These are phyloP conservation scores for Castor canadensis DNA, from an alignment of 2,113 vertebrate genomes.

Conservation along the genomic window DNA sequence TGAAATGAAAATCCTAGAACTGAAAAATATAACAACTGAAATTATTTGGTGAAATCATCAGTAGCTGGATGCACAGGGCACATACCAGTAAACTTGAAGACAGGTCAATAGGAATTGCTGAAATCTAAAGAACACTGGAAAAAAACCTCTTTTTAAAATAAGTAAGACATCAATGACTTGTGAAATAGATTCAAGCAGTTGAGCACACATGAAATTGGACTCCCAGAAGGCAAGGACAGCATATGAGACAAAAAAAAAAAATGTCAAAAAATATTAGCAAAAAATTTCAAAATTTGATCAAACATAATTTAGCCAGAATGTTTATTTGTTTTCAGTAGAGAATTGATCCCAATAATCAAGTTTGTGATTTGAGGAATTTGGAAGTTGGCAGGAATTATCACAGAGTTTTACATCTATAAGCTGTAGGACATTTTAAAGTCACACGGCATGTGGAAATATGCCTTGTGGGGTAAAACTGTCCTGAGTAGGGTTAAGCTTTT, in stretches of 20 bases:
- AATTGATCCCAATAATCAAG: not conserved
- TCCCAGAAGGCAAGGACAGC: not conserved
- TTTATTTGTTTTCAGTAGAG: not conserved
- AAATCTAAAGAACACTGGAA: not conserved
- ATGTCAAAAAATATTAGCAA: not conserved
- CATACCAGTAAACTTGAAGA: not conserved
- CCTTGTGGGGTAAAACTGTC: not conserved
- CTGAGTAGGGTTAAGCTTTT: not conserved
- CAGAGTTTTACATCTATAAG: not conserved
- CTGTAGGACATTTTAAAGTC: not conserved
- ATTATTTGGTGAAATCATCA: not conserved
- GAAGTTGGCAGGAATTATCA: not conserved
- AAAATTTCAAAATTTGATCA: not conserved
- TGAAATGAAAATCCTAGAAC: not conserved
- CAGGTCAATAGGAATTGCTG: not conserved
- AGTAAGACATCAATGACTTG: not conserved
- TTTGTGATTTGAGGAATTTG: constrained; percentile 31
- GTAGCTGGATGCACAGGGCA: not conserved
- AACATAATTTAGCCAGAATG: not conserved
- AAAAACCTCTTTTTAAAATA: not conserved
- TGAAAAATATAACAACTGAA: constrained; percentile 33
- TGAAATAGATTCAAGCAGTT: not conserved
- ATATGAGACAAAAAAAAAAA: not conserved
- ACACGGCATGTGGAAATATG: not conserved
- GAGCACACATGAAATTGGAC: not conserved